Base-by-base conservation (phyloP, 35 echinoderm and acorn worm species). In the Chiridota heheva region DNA sequence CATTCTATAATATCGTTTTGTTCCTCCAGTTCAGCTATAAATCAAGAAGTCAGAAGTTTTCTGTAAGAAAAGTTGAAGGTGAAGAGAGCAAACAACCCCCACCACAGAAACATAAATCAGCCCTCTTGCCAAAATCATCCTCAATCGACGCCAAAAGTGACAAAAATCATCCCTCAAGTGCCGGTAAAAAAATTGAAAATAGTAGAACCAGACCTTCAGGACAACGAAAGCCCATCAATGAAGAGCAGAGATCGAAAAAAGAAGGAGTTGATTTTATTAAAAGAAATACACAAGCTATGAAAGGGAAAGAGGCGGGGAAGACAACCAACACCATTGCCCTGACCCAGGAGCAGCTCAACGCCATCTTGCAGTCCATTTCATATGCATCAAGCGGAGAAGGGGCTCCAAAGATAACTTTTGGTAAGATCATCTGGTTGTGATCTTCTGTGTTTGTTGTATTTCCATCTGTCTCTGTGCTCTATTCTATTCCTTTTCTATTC, bases 11-110 rank as follows among this genome's bases (percentile, higher is more conserved):
- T 22, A 53, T 13, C 48, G 10, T 53, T 10, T 72, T 42, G 4
- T 72, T 44, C 1, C 25, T 31, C 31, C 85, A 93, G 85, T 93
- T 93, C 72, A 36, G 90, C 25, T 93, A 93, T 63, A 93, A 88
- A 37, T 55, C 36, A 12, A 61, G 60, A 42, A 67, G 35, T 24
- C 90, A 93, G 56, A 22, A 55, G 20, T 93, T 60, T 42, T 49
- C 90, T 4, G 63, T 93, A 28, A 59, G 90, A 49, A 93, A 88
- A 73, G 65, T 51, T 12, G 22, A 62, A 4, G 16, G 44, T 68
- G 64, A 60, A 61, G n/a, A 25, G 60, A 66, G 44, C 26, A 25
- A 44, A 81, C 27, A 79, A 69, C 43, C 57, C 64, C n/a, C 30
- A 27, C 28, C 27, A 44, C 44, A 7, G 33, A 66, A 3, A 42